Evolutionary conservation across 1,140 invertebrate species (phyloP), one percentile per base, ranked within the genome.

Genomic region (Caerostris extrusa): DNA sequence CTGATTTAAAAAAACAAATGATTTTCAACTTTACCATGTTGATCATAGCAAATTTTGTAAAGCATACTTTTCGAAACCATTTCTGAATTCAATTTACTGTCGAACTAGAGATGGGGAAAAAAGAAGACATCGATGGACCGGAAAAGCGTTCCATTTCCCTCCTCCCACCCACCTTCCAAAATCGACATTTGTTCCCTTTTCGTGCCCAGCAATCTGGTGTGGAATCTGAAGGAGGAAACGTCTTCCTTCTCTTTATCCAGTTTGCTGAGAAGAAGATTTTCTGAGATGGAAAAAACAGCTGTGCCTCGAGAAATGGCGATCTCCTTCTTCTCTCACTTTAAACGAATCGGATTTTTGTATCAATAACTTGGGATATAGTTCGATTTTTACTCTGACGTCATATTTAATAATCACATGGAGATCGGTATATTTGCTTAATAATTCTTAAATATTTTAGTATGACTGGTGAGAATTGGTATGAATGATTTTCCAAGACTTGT

Each of bases 181-280:
- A 77, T 53, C 71, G 71, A 77, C 71, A 77, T 50, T 77, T 50
- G 71, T 77, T 77, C 34, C 71, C 71, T 77, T 77, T 77, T 53
- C 71, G 12, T 53, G 53, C 53, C 34, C 19, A 50, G 71, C 53
- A 53, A 77, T 77, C 71, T 77, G 71, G 53, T 5, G 5, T 77
- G 8, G 19, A 50, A 77, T 77, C 34, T 77, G 19, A 12, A 77
- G 34, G 71, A 77, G 71, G 71, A 77, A 77, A 77, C 53, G 34
- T 50, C 71, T 53, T 34, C 34, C 34, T 34, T 50, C 14, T 77
- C 7, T 34, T 77, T 50, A 53, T 77, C 34, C 71, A 8, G 12
- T 34, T 34, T 34, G 34, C 10, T 10, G 34, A 67, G 61, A 77
- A 50, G 12, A 5, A 53, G 53, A 77, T 4, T 77, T 77, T 77